phyloP scores from a whole-genome alignment of 1,140 invertebrate genomes.

The Chironomus striatipennis region DNA sequence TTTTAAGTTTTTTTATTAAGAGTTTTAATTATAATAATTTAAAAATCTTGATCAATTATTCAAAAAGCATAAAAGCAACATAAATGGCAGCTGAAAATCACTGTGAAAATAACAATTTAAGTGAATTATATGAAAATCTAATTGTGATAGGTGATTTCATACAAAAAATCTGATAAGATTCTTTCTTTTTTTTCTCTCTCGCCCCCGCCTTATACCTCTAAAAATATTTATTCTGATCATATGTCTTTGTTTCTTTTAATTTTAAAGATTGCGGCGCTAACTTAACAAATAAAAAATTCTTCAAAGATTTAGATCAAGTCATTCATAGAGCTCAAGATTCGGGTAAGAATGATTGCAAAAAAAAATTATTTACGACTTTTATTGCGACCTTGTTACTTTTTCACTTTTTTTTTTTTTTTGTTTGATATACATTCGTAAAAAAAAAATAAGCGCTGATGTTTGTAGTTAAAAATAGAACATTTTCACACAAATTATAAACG shows the following conservation, averaged over 20 bases:
- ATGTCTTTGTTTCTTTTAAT: background rate
- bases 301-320: conserved; percentile 85
- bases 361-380: conserved; percentile 22
- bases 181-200: background rate
- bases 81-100: conserved; percentile 8
- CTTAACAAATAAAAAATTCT: conserved; percentile 91
- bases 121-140: conserved; percentile 64
- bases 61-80: background rate
- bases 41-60: background rate
- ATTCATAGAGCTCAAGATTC: conserved; percentile 86
- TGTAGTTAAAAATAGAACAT: conserved; percentile 31
- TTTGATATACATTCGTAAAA: conserved; percentile 28
- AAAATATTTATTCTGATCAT: background rate
- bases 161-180: conserved; percentile 16
- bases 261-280: conserved; percentile 59
- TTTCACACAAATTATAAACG: conserved; percentile 24
- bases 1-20: conserved; percentile 9
- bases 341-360: conserved; percentile 46
- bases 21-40: conserved; percentile 4
- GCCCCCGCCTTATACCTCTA: background rate
- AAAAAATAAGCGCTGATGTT: conserved; percentile 28
- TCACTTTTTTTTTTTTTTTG: conserved; percentile 23
- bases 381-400: conserved; percentile 20
- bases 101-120: conserved; percentile 15
- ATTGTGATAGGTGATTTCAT: conserved; percentile 65